A percentile compares a stretch with the other conserved stretches of the same genome.
These are phyloP conservation scores for Eupithecia subfuscata DNA, from an alignment of 2,888 invertebrate genomes.

Conservation along the genomic window DNA sequence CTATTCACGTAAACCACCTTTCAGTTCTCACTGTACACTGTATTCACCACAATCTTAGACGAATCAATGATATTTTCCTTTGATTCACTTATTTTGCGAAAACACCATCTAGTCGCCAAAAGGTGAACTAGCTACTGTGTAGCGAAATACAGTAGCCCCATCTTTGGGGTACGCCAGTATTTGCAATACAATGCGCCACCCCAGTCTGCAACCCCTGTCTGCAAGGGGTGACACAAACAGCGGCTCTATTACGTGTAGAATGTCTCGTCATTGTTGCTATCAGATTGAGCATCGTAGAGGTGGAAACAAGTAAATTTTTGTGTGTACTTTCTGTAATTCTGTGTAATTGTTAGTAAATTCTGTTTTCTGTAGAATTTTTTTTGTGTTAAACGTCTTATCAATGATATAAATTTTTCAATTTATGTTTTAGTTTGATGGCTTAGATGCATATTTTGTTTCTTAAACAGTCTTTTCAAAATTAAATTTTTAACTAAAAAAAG, in stretches of 20 bases:
- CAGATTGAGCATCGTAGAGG: background rate
- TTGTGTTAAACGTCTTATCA: too few relatives aligned
- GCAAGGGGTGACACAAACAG: conserved; percentile 68
- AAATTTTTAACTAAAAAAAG: too few relatives aligned
- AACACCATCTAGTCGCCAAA: conserved; percentile 72
- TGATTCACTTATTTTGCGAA: conserved; percentile 9
- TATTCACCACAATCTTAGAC: background rate
- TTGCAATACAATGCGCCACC: conserved; percentile 73
- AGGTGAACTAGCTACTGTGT: conserved; percentile 70
- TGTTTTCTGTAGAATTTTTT: too few relatives aligned
- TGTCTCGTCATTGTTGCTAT: conserved; percentile 41
- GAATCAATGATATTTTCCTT: background rate
- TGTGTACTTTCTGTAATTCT: background rate
- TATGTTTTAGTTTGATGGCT: too few relatives aligned
- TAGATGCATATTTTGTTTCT: too few relatives aligned
- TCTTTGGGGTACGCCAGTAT: conserved; percentile 69
- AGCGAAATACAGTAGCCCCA: conserved; percentile 79
- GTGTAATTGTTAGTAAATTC: too few relatives aligned
- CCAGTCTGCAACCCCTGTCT: conserved; percentile 64
- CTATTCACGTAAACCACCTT: background rate
- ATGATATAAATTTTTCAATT: too few relatives aligned
- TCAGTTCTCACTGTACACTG: background rate
- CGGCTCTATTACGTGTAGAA: conserved; percentile 53
- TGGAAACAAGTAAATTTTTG: background rate
- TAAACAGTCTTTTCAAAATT: too few relatives aligned